Percentiles rank a stretch among this genome's conserved stretches.
These are phyloP conservation scores for Pachyuromys duprasi DNA, from an alignment of 2,797 vertebrate genomes.

Conservation along the genomic window DNA sequence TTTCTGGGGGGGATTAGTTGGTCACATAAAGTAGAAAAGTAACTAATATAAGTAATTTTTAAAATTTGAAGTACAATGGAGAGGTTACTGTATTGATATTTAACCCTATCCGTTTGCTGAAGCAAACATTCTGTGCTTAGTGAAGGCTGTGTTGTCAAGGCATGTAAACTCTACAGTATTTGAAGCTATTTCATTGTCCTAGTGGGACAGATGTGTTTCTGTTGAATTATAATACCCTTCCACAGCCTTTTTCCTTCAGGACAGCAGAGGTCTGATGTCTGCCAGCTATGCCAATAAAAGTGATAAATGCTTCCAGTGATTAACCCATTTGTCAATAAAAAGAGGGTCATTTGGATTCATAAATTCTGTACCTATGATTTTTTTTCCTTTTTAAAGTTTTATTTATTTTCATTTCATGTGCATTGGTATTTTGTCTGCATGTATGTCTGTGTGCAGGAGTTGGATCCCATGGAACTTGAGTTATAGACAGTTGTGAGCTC, in stretches of 20 bases:
- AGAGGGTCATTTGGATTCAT: constrained; percentile 63
- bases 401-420: too few relatives aligned
- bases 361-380: constrained; percentile 68
- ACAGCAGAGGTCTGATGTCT: constrained; percentile 42
- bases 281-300: constrained; percentile 53
- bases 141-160: constrained; percentile 48
- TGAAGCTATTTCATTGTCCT: constrained; percentile 65
- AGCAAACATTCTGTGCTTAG: constrained; percentile 51
- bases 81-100: not conserved
- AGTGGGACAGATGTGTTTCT: constrained; percentile 60
- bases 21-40: not conserved
- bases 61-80: not conserved
- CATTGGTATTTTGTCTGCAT: too few relatives aligned
- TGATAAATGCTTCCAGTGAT: constrained; percentile 66
- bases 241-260: constrained; percentile 54
- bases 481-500: too few relatives aligned
- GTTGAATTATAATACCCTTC: constrained; percentile 52
- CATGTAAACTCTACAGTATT: constrained; percentile 64
- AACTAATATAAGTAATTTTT: not conserved
- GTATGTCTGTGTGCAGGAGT: too few relatives aligned
- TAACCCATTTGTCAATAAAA: constrained; percentile 77
- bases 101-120: not conserved
- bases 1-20: not conserved
- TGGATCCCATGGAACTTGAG: too few relatives aligned
- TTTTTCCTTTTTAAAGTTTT: too few relatives aligned